phyloP scores from a whole-genome alignment of 2,888 invertebrate genomes.

The Machimus rusticus region DNA sequence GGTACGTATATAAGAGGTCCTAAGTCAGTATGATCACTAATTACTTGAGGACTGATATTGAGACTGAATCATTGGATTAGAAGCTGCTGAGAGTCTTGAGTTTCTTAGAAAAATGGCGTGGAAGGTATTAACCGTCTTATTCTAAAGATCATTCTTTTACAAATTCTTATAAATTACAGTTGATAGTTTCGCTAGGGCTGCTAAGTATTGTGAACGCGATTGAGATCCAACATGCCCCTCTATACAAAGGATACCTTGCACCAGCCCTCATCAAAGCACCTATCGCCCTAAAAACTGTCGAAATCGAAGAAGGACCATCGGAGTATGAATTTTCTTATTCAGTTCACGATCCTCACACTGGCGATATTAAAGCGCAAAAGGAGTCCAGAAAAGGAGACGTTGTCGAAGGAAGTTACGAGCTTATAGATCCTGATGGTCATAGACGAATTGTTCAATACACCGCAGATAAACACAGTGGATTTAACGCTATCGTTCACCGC shows the following conservation, averaged over 20 bases:
- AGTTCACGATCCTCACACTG: slow-evolving; percentile 65
- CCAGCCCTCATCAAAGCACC: slow-evolving; percentile 20
- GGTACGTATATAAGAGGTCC: background rate
- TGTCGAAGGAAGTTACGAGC: slow-evolving; percentile 65
- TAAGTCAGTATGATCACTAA: background rate
- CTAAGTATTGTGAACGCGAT: background rate
- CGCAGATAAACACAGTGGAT: slow-evolving; percentile 65
- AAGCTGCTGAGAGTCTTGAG: background rate
- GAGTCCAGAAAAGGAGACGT: slow-evolving; percentile 65
- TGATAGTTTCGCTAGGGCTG: background rate
- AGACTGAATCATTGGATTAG: background rate
- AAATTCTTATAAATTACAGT: background rate
- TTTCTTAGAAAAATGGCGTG: background rate
- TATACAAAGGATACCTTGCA: slow-evolving; percentile 11
- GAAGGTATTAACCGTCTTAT: slow-evolving; percentile 7
- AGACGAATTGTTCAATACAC: slow-evolving; percentile 66
- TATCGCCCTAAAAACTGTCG: slow-evolving; percentile 38
- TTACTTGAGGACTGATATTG: slow-evolving; percentile 15
- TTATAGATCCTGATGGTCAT: slow-evolving; percentile 66
- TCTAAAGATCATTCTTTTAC: background rate
- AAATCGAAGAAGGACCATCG: slow-evolving; percentile 60
- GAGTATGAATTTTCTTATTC: slow-evolving; percentile 64
- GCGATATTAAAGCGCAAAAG: slow-evolving; percentile 65
- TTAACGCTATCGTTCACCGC: slow-evolving; percentile 66
- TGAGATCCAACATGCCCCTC: slow-evolving; percentile 23